phyloP scores from a whole-genome alignment of 2,797 vertebrate genomes.

The Mormyrus hasselquistii region DNA sequence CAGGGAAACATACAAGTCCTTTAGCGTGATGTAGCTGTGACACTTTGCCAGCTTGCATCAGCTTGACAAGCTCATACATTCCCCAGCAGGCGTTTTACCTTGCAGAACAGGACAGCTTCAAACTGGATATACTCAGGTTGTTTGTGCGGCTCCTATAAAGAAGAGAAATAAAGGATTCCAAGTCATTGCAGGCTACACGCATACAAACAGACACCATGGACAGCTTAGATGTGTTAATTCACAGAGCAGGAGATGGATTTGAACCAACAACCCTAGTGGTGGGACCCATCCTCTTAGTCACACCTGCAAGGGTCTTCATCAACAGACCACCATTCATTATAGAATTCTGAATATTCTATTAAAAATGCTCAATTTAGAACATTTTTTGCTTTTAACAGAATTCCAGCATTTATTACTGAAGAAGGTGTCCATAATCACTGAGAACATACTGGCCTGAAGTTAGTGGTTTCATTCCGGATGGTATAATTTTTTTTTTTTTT shows the following conservation, averaged over 20 bases:
- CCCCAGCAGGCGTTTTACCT: neutral
- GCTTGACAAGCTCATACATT: neutral
- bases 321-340: neutral
- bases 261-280: neutral
- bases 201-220: neutral
- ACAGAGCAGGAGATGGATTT: neutral
- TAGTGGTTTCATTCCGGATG: neutral
- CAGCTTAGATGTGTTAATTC: neutral
- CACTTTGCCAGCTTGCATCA: neutral
- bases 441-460: neutral
- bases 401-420: neutral
- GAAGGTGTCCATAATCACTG: neutral
- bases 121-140: neutral
- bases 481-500: neutral
- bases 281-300: neutral
- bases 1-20: neutral
- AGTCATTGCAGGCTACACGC: neutral
- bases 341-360: neutral
- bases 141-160: neutral
- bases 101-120: neutral
- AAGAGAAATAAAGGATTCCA: neutral
- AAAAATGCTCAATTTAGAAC: neutral
- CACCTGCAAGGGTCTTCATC: neutral
- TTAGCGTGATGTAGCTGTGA: neutral
- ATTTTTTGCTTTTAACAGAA: neutral